Conservation (phyloP, 2,797 vertebrate genomes). For the Cephalopachus bancanus region DNA sequence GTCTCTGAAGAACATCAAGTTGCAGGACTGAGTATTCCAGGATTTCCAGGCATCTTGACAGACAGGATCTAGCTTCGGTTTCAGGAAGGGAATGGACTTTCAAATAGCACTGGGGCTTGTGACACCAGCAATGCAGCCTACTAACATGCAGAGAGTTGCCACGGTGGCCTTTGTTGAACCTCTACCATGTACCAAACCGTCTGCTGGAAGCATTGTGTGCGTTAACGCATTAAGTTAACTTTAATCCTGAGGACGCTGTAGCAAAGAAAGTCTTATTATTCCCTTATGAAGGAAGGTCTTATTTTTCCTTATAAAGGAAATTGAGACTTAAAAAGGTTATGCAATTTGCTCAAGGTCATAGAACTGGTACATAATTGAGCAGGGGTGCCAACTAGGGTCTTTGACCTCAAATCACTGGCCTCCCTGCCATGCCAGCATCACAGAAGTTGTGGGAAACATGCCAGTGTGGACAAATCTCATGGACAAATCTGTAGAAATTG, state of each 20-base stretch:
- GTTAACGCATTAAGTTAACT: background rate
- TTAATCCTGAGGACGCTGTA: background rate
- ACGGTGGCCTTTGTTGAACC: background rate
- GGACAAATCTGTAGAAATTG: background rate
- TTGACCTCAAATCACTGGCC: background rate
- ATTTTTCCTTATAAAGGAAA: background rate
- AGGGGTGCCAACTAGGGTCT: background rate
- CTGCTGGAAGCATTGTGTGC: background rate
- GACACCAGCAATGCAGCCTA: rapidly evolving
- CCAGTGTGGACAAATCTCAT: background rate
- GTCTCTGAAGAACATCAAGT: background rate
- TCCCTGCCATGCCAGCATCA: background rate
- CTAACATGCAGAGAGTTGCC: background rate
- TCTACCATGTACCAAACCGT: background rate
- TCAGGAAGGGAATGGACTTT: background rate
- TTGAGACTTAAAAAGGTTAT: background rate
- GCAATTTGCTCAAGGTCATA: background rate
- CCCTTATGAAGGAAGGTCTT: background rate
- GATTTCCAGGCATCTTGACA: background rate
- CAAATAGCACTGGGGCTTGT: background rate
- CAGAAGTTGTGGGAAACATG: background rate
- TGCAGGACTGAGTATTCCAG: background rate
- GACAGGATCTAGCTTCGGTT: background rate
- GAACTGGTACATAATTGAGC: background rate
- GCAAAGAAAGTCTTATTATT: background rate